A percentile compares a stretch with the other conserved stretches of the same genome.
These are phyloP conservation scores for Catocala fraxini DNA, from an alignment of 2,888 invertebrate species.

Conservation along the genomic window DNA sequence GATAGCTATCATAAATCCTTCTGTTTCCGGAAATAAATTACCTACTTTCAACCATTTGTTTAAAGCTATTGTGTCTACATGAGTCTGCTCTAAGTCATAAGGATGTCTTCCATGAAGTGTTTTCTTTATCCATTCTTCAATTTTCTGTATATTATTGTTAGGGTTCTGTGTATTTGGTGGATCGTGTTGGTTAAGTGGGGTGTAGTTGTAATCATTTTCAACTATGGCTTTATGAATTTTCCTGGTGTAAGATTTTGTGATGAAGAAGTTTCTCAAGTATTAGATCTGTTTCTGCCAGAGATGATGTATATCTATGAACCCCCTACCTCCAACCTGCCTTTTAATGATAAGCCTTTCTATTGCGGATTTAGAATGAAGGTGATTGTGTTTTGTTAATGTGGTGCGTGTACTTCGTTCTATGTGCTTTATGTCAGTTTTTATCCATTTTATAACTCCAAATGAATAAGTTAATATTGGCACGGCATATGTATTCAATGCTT, in stretches of 20 bases:
- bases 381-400: slow-evolving; percentile 13
- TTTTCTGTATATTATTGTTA: neutral
- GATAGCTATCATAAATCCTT: too few relatives aligned
- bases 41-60: neutral
- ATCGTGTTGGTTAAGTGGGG: neutral
- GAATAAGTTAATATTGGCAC: slow-evolving; percentile 9
- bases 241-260: slow-evolving; percentile 1
- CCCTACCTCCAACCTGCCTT: slow-evolving; percentile 16
- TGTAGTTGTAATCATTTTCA: neutral
- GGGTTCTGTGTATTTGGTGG: neutral
- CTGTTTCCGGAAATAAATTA: too few relatives aligned
- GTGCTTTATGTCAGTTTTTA: slow-evolving; percentile 15
- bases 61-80: neutral
- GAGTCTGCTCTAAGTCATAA: slow-evolving; percentile 1
- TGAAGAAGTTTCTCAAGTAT: neutral
- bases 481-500: slow-evolving; percentile 17
- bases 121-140: slow-evolving; percentile 8
- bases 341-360: slow-evolving; percentile 15
- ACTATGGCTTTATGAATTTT: slow-evolving; percentile 2
- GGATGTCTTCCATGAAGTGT: slow-evolving; percentile 7
- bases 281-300: slow-evolving; percentile 5
- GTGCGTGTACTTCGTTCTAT: slow-evolving; percentile 25
- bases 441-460: slow-evolving; percentile 3
- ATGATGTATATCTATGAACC: slow-evolving; percentile 8
- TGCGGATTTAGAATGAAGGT: slow-evolving; percentile 21